Evolutionary conservation across 92 coral and sea anemone genomes (phyloP).

Genomic region (Meandrina meandrites): DNA sequence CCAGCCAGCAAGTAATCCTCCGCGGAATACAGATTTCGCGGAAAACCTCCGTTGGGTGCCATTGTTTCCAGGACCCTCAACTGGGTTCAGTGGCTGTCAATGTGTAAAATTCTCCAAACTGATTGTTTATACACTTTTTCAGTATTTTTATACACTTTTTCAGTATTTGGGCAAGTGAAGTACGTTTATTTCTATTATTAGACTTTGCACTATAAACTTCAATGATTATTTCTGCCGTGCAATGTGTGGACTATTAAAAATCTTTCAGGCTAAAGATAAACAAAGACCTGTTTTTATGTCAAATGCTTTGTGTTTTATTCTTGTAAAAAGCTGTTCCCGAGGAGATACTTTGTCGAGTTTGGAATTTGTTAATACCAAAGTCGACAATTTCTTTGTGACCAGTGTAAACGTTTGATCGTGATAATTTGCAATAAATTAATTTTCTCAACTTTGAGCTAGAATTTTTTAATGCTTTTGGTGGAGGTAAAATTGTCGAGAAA

Average conservation of each 20-base stretch:
- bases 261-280: not conserved
- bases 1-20: not conserved
- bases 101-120: too few relatives aligned
- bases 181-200: not conserved
- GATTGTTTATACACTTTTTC: too few relatives aligned
- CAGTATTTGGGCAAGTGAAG: not conserved
- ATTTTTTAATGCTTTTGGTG: not conserved
- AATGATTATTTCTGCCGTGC: not conserved
- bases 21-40: not conserved
- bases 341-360: slow-evolving; percentile 7
- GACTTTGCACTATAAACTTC: not conserved
- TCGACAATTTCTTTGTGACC: not conserved
- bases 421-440: not conserved
- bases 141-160: too few relatives aligned
- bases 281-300: not conserved
- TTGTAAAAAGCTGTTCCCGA: not conserved
- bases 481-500: not conserved
- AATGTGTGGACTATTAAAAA: not conserved
- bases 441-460: not conserved
- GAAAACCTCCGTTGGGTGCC: not conserved
- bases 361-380: slow-evolving; percentile 21
- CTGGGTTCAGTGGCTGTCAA: too few relatives aligned
- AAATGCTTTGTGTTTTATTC: not conserved
- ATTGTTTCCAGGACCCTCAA: too few relatives aligned
- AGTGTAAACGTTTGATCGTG: not conserved